Percentiles rank a stretch among this genome's conserved stretches.
These are phyloP conservation scores for Zaprionus ornatus DNA, from an alignment of 1,140 invertebrate genomes.

Conservation along the genomic window DNA sequence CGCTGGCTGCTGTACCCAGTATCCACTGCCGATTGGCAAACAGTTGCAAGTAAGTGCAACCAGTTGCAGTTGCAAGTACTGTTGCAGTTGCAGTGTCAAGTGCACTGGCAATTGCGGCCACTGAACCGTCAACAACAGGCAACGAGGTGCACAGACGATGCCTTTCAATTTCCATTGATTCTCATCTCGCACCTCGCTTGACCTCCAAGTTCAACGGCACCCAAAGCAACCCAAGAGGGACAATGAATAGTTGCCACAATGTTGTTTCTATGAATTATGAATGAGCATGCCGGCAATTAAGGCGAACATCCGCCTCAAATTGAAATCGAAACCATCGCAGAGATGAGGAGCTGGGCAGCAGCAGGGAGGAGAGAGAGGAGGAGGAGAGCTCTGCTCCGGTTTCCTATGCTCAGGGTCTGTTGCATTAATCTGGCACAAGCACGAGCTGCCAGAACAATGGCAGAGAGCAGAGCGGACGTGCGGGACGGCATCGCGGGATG, in stretches of 20 bases:
- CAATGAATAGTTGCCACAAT: constrained; percentile 13
- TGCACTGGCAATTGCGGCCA: constrained; percentile 55
- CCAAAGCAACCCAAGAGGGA: neutral
- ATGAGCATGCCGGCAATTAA: constrained; percentile 61
- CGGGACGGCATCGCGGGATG: constrained; percentile 32
- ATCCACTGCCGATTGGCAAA: constrained; percentile 30
- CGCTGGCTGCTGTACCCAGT: constrained; percentile 27
- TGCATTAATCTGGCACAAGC: constrained; percentile 79
- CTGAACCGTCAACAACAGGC: constrained; percentile 51
- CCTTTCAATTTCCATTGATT: constrained; percentile 51
- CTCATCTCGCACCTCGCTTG: constrained; percentile 34
- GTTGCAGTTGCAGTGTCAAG: constrained; percentile 58
- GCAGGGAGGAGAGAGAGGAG: neutral
- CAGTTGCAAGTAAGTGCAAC: constrained; percentile 46
- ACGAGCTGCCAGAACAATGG: constrained; percentile 75
- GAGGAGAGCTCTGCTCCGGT: constrained; percentile 1
- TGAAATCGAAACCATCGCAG: constrained; percentile 71
- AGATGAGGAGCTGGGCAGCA: neutral
- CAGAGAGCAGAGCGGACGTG: neutral
- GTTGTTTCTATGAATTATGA: constrained; percentile 64
- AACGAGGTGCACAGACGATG: constrained; percentile 21
- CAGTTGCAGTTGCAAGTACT: constrained; percentile 34
- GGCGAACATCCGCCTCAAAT: constrained; percentile 69
- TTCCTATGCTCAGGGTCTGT: constrained; percentile 4
- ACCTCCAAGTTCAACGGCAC: constrained; percentile 68